phyloP scores from a whole-genome alignment of 2,113 vertebrate species.

The Caloenas nicobarica region DNA sequence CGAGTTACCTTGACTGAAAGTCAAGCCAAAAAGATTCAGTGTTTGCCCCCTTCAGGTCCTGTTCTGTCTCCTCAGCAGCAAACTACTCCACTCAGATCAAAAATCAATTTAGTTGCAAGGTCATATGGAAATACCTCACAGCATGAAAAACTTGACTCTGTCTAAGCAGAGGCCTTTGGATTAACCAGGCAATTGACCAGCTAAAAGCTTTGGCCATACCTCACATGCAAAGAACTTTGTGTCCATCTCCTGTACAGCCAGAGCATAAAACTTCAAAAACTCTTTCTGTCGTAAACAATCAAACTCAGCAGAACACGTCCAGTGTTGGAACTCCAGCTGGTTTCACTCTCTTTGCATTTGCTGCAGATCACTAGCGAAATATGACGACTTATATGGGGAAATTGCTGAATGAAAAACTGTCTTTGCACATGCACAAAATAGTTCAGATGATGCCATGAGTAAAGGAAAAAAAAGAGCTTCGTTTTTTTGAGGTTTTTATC shows the following conservation, averaged over 20 bases:
- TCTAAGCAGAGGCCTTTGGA: neutral
- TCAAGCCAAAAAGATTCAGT: constrained; percentile 58
- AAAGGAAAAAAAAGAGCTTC: neutral
- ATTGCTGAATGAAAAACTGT: neutral
- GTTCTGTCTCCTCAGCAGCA: constrained; percentile 60
- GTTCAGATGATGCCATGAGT: neutral
- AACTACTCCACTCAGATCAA: constrained; percentile 23
- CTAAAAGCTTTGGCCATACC: constrained; percentile 10
- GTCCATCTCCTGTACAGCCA: constrained; percentile 1
- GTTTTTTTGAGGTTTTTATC: neutral
- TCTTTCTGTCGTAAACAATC: constrained; percentile 14
- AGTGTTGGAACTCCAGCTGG: neutral
- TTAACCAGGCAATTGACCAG: constrained; percentile 42
- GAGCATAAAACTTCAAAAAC: constrained; percentile 32
- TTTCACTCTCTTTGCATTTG: neutral
- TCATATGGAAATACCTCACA: constrained; percentile 42
- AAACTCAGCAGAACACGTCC: neutral
- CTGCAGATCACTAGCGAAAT: neutral
- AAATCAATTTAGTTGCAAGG: constrained; percentile 60
- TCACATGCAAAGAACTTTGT: constrained; percentile 3
- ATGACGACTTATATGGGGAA: neutral
- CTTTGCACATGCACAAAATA: neutral
- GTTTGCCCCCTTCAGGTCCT: constrained; percentile 33
- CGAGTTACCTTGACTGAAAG: constrained; percentile 64
- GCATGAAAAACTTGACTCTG: constrained; percentile 12